phyloP scores from a whole-genome alignment of 2,113 vertebrate species.

The Macquaria ambigua region DNA sequence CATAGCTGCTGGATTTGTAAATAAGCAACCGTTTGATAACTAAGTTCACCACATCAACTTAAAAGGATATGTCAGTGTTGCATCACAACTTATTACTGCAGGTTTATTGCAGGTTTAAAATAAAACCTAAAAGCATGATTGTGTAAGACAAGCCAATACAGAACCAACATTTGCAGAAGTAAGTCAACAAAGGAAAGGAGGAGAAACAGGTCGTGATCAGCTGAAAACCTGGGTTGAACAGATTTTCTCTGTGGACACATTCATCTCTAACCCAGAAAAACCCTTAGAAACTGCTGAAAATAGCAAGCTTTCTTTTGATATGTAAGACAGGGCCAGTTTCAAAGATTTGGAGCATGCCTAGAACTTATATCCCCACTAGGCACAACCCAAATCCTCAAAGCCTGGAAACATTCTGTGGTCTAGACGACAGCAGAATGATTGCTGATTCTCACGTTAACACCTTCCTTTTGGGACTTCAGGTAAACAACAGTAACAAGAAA shows the following conservation, averaged over 20 bases:
- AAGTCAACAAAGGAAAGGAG: background rate
- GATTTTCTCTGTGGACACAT: background rate
- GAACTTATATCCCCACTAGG: conserved; percentile 18
- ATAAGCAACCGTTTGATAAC: no score
- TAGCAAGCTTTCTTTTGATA: background rate
- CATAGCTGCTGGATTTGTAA: no score
- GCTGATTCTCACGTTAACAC: conserved; percentile 32
- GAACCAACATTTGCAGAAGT: background rate
- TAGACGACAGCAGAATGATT: conserved; percentile 33
- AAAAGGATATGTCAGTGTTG: background rate
- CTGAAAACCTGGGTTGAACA: background rate
- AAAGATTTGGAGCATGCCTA: background rate
- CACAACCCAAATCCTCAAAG: conserved; percentile 49
- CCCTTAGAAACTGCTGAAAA: background rate
- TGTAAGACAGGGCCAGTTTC: background rate
- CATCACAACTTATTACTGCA: background rate
- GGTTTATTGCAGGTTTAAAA: background rate
- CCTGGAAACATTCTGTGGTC: conserved; percentile 14
- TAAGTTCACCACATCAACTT: no score
- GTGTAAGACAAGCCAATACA: background rate
- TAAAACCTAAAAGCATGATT: background rate
- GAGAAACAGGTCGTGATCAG: background rate
- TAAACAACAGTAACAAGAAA: conserved; percentile 99
- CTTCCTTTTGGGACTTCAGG: conserved; percentile 81
- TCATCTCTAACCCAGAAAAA: background rate